Evolutionary conservation across 1,140 invertebrate species (phyloP), one percentile per base, ranked within the genome.

Genomic region (Drosophila kohkoa): DNA sequence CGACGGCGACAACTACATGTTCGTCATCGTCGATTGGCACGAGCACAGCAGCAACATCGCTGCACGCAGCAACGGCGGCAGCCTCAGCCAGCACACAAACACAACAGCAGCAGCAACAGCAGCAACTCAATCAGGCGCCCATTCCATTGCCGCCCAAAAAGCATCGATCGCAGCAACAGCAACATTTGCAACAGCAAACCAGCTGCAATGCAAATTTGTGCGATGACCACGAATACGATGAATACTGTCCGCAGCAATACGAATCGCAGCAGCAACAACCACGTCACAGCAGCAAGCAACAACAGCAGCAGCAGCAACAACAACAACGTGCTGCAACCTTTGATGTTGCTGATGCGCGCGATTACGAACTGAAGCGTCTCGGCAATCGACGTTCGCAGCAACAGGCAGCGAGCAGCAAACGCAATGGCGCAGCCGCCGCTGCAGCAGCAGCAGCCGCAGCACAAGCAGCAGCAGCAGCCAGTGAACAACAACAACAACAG

Each of bases 141-240:
- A 73, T 89, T 49, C 88, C 91, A 57, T 62, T 92, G 72, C 90
- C 90, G 20, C 91, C 90, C 57, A 92, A 92, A 28, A 92, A 92
- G 77, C 87, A 91, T 76, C 90, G 87, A 45, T 71, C 80, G 10
- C 63, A 74, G 2, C 35, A 66, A 5, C 73, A 82, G 7, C 80
- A 71, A 1, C 66, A 72, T 3, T 63, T 69, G 6, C 59, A 68
- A 1, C 71, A 69, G 52, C 66, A 67, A 10, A 58, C 48, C 25
- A 45, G 80, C 58, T 90, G 86, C 70, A 90, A 90, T 75, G 86
- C 87, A 0, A 90, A 90, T 74, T 16, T 82, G 13, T 92, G 91
- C 59, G 91, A 92, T 49, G 91, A 92, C 15, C 91, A 92, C 28
- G 90, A 92, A 45, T 92, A 92, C 45, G 91, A 92, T 49, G 90